Evolutionary conservation across 2,888 invertebrate species (phyloP), one percentile per base, ranked within the genome.

Genomic region (Latheticus oryzae): DNA sequence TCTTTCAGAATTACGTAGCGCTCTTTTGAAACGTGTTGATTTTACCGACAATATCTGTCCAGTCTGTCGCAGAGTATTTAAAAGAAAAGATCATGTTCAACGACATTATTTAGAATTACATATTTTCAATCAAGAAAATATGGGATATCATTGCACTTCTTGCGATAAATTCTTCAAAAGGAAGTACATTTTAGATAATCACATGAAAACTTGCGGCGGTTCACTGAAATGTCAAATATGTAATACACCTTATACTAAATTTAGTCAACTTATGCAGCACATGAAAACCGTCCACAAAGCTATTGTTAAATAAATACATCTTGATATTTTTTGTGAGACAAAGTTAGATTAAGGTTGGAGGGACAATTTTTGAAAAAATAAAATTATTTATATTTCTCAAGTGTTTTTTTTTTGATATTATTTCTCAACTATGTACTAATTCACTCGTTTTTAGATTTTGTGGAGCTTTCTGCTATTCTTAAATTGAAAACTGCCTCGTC

Each of bases 71-170:
- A 70, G 68, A 40, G 61, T 58, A 5, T 76, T 75, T 52, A 73
- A 72, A 38, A 62, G 74, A 28, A 76, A 75, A 43, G 70, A 72
- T 45, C 71, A 73, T 33, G 64, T 67, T 4, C 65, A 66, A 24
- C 48, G 65, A 1, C 65, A 66, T 52, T 66, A 61, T 47, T 40
- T 66, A 16, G 65, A 66, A 40, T 38, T 57, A 32, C 65, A 66
- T 32, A 54, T 68, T 28, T 65, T 61, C 15, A 59, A 60, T 4
- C 57, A 42, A 4, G 55, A 61, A 15, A 52, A 45, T 21, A 53
- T 60, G 60, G 61, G 58, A 15, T 73, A 52, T 56, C 45, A 64
- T 2, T 74, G 74, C 30, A 40, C 33, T 2, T 63, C 62, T 40
- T 74, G 74, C 60, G 54, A 62, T 2, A 69, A 60, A 30, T 56